Evolutionary conservation across 2,113 vertebrate genomes (phyloP).

Genomic region (Proterorhinus semilunaris): DNA sequence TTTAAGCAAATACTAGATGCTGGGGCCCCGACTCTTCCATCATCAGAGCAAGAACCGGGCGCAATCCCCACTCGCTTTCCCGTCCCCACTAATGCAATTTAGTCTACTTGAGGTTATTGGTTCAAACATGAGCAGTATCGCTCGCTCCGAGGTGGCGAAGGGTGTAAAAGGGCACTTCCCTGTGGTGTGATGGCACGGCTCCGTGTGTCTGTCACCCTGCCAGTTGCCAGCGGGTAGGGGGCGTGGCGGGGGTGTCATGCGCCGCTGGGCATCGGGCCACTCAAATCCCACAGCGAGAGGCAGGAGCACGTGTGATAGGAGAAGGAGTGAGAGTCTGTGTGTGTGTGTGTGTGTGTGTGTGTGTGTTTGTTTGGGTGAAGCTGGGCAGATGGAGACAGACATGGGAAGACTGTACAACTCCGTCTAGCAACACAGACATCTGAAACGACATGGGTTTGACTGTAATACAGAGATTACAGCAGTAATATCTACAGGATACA

Average conservation of each 20-base stretch:
- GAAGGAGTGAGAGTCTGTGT: slow-evolving; percentile 7
- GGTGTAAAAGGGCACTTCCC: slow-evolving; percentile 15
- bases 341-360: slow-evolving; percentile 33
- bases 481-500: too few species aligned
- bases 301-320: slow-evolving; percentile 27
- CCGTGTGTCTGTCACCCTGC: slow-evolving; percentile 53
- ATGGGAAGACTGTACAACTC: background rate
- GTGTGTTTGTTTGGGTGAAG: slow-evolving; percentile 32
- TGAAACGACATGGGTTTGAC: background rate
- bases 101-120: too few species aligned
- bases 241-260: slow-evolving; percentile 29
- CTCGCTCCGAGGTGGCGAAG: slow-evolving; percentile 13
- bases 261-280: slow-evolving; percentile 31
- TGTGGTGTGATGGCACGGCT: background rate
- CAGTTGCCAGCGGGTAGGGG: slow-evolving; percentile 33
- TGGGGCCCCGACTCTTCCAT: too few species aligned
- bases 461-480: too few species aligned
- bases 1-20: too few species aligned
- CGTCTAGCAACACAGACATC: background rate
- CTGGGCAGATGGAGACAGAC: background rate
- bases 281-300: slow-evolving; percentile 42
- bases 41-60: too few species aligned
- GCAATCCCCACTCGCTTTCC: too few species aligned
- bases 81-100: too few species aligned
- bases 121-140: too few species aligned